phyloP scores from a whole-genome alignment of 1,140 invertebrate species.

The Drosophila asahinai region DNA sequence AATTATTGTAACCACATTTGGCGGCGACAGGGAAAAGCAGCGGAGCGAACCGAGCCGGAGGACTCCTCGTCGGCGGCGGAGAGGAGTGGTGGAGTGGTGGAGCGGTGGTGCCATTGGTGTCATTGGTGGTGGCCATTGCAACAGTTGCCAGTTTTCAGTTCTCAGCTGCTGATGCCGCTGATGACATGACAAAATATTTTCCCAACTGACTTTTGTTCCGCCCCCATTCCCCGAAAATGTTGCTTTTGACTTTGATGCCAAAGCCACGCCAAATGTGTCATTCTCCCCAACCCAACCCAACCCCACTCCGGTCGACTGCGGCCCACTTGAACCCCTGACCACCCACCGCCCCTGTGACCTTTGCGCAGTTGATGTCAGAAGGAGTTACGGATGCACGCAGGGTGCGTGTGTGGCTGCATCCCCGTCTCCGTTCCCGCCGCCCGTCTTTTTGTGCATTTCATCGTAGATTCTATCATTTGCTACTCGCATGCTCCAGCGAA shows the following conservation, averaged over 20 bases:
- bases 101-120: constrained; percentile 29
- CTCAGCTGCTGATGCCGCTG: constrained; percentile 60
- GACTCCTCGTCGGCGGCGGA: constrained; percentile 26
- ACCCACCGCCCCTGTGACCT: constrained; percentile 34
- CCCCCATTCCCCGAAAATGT: constrained; percentile 46
- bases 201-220: constrained; percentile 69
- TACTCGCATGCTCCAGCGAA: constrained; percentile 77
- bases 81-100: constrained; percentile 24
- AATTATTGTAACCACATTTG: constrained; percentile 83
- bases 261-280: constrained; percentile 58
- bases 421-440: neutral
- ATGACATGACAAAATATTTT: constrained; percentile 84
- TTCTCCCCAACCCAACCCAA: constrained; percentile 13
- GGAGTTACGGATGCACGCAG: constrained; percentile 38
- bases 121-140: constrained; percentile 37
- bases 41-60: constrained; percentile 26
- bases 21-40: constrained; percentile 56
- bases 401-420: constrained; percentile 42
- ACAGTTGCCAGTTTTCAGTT: constrained; percentile 68
- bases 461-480: constrained; percentile 82
- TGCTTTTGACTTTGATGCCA: constrained; percentile 78
- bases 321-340: neutral
- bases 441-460: constrained; percentile 74
- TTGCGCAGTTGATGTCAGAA: constrained; percentile 49
- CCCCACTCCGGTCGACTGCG: neutral